Conservation (phyloP, 2,888 invertebrate species). For the Heteropelma amictum region DNA sequence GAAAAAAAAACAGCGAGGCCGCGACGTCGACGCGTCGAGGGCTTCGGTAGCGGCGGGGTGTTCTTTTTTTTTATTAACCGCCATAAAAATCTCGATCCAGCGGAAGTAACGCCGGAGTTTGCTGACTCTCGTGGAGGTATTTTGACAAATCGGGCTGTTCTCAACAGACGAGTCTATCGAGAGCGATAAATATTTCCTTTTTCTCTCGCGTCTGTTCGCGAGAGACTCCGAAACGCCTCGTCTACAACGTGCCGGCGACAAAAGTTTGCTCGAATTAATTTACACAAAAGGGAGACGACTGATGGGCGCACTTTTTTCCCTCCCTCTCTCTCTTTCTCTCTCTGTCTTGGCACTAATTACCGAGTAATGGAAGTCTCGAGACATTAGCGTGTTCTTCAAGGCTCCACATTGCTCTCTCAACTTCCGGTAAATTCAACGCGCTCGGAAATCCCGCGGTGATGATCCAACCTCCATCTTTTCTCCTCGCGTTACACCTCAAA, state of each 20-base stretch:
- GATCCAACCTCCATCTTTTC: conserved; percentile 12
- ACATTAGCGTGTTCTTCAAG: conserved; percentile 21
- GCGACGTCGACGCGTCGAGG: background rate
- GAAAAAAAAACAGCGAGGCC: conserved; percentile 5
- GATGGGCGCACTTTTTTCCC: background rate
- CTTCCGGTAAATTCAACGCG: conserved; percentile 27
- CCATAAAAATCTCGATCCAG: too few relatives aligned
- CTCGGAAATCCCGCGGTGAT: background rate
- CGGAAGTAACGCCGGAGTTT: too few relatives aligned
- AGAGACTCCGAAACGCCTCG: too few relatives aligned
- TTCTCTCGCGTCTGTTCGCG: too few relatives aligned
- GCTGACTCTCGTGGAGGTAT: background rate
- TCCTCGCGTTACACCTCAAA: background rate
- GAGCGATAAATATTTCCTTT: too few relatives aligned
- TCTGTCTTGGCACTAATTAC: conserved; percentile 25
- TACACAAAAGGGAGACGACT: conserved; percentile 22
- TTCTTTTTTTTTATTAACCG: background rate
- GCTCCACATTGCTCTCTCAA: background rate
- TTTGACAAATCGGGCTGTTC: too few relatives aligned
- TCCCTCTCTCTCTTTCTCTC: background rate
- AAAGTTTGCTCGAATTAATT: too few relatives aligned
- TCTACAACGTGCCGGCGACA: too few relatives aligned
- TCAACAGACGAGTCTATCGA: too few relatives aligned
- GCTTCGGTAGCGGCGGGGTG: background rate
- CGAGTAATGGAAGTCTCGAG: conserved; percentile 25